phyloP scores from a whole-genome alignment of 1,140 invertebrate genomes.

The Rhizoglyphus robini region DNA sequence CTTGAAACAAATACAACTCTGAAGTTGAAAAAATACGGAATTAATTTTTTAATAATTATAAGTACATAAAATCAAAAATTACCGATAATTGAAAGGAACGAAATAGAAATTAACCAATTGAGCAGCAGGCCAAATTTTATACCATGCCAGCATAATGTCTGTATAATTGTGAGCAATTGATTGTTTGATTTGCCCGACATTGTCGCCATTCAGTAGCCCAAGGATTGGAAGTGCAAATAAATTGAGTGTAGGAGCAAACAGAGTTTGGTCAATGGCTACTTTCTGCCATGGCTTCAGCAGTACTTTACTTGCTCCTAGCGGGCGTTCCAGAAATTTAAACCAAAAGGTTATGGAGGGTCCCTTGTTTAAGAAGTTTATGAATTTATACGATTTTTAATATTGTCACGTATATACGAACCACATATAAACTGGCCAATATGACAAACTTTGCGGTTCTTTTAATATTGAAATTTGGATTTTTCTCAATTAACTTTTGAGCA shows the following conservation, averaged over 20 bases:
- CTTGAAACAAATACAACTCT: constrained; percentile 5
- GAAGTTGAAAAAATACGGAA: neutral
- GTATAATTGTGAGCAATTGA: neutral
- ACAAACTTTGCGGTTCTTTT: constrained; percentile 16
- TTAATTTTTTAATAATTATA: neutral
- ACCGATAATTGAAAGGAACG: constrained; percentile 9
- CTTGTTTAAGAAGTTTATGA: neutral
- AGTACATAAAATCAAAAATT: neutral
- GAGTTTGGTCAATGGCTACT: neutral
- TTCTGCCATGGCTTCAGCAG: constrained; percentile 6
- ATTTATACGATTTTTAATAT: neutral
- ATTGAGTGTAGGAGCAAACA: neutral
- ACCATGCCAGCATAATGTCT: neutral
- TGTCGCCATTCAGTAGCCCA: neutral
- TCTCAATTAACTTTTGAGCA: constrained; percentile 11
- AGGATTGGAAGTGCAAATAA: neutral
- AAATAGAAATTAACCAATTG: constrained; percentile 21
- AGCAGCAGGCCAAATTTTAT: constrained; percentile 19
- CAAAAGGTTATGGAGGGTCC: constrained; percentile 11
- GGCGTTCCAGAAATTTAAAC: constrained; percentile 1
- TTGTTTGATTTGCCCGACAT: neutral
- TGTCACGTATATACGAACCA: neutral
- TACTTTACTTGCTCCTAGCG: neutral
- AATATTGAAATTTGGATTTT: constrained; percentile 1
- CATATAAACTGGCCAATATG: neutral